Evolutionary conservation across 1,140 invertebrate genomes (phyloP).

Genomic region (Dendrolimus punctatus): DNA sequence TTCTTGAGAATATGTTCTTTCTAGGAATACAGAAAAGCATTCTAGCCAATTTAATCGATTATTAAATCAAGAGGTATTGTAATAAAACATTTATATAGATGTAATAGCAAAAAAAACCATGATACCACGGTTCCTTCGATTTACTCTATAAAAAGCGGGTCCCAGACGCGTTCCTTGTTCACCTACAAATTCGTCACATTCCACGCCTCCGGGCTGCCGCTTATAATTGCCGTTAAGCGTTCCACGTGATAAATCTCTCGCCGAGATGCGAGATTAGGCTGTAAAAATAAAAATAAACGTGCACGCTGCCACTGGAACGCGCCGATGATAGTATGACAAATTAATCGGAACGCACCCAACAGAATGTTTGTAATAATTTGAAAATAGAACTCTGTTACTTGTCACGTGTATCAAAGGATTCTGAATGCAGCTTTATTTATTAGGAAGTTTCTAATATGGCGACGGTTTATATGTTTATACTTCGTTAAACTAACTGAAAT

Average conservation of each 20-base stretch:
- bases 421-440: conserved; percentile 1
- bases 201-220: conserved; percentile 11
- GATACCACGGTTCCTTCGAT: no score
- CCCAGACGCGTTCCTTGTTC: conserved; percentile 3
- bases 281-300: conserved; percentile 34
- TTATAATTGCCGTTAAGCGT: conserved; percentile 22
- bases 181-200: conserved; percentile 19
- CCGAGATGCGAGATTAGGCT: conserved; percentile 23
- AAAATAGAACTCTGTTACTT: conserved; percentile 25
- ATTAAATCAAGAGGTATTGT: no score
- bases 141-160: conserved; percentile 6
- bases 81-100: no score
- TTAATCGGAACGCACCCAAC: conserved; percentile 30
- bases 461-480: no score
- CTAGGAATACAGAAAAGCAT: no score
- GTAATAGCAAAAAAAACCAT: no score
- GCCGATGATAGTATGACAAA: conserved; percentile 36
- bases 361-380: conserved; percentile 27
- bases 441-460: neutral
- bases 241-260: conserved; percentile 29
- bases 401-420: no score
- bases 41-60: no score
- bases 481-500: no score
- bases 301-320: conserved; percentile 11
- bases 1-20: no score